Evolutionary conservation across 2,797 vertebrate genomes (phyloP).

Genomic region (Chiroxiphia lanceolata): DNA sequence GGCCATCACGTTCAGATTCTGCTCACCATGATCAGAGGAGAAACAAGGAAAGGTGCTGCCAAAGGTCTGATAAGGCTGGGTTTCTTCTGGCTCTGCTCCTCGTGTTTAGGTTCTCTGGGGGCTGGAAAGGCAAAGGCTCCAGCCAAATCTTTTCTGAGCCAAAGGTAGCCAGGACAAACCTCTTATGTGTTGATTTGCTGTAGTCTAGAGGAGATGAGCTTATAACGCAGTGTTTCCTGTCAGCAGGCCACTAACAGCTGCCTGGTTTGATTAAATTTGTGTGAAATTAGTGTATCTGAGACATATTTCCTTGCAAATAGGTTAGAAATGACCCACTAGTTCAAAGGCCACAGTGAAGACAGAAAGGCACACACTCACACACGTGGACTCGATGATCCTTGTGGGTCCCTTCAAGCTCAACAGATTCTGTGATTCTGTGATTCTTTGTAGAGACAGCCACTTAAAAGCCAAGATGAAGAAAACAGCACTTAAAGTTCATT

Average conservation of each 20-base stretch:
- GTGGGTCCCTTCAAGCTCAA: not conserved
- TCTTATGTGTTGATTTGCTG: not conserved
- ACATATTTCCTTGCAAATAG: not conserved
- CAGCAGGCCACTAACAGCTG: not conserved
- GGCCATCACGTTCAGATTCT: not conserved
- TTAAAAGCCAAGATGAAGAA: not conserved
- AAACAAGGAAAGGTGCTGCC: not conserved
- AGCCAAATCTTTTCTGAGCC: not conserved
- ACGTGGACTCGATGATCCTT: not conserved
- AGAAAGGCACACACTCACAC: not conserved
- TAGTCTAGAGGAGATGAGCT: not conserved
- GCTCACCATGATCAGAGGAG: not conserved
- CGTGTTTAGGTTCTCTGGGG: not conserved
- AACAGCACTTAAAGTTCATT: not conserved
- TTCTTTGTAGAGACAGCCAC: fast-evolving
- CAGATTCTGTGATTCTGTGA: not conserved
- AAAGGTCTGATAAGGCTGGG: fast-evolving
- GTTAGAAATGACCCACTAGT: not conserved
- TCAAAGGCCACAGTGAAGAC: not conserved
- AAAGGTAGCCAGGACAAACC: not conserved
- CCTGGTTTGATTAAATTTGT: not conserved
- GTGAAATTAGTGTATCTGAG: not conserved
- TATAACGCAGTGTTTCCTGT: not conserved
- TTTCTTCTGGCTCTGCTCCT: not conserved
- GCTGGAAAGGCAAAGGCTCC: not conserved